These are phyloP conservation scores for Aporophyla lueneburgensis DNA, from an alignment of 2,888 invertebrate species.

Conservation along the genomic window DNA sequence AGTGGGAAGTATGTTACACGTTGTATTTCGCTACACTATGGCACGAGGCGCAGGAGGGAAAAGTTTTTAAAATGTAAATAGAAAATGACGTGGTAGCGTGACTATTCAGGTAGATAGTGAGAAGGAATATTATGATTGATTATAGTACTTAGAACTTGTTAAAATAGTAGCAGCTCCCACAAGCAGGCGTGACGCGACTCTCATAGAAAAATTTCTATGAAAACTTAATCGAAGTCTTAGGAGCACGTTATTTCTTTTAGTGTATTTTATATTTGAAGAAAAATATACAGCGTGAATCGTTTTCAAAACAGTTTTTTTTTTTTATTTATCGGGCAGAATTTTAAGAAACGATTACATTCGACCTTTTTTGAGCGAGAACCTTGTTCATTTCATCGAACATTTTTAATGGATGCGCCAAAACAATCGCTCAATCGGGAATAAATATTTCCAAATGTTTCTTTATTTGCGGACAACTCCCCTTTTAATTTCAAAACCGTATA, in stretches of 20 bases:
- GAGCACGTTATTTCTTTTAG: neutral
- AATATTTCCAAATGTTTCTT: neutral
- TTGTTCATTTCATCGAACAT: slow-evolving; percentile 15
- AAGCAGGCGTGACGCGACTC: too few relatives aligned
- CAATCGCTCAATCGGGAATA: neutral
- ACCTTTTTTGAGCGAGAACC: slow-evolving; percentile 9
- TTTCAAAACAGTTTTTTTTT: neutral
- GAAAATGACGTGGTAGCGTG: neutral
- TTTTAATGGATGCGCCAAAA: slow-evolving; percentile 37
- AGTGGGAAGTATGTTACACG: slow-evolving; percentile 6
- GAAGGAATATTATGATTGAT: neutral
- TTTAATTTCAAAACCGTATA: slow-evolving; percentile 8
- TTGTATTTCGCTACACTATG: slow-evolving; percentile 19
- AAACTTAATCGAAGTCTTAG: too few relatives aligned
- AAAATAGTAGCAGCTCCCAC: too few relatives aligned
- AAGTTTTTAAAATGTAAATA: slow-evolving; percentile 30
- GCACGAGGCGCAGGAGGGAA: neutral
- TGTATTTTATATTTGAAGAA: neutral
- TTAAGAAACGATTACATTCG: neutral
- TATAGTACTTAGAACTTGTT: too few relatives aligned
- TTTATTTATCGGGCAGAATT: neutral
- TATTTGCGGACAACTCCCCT: slow-evolving; percentile 3
- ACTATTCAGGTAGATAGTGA: neutral
- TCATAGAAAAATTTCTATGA: too few relatives aligned
- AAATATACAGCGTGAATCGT: neutral